phyloP scores from a whole-genome alignment of 2,113 vertebrate species.

The Neotragus pygmaeus region DNA sequence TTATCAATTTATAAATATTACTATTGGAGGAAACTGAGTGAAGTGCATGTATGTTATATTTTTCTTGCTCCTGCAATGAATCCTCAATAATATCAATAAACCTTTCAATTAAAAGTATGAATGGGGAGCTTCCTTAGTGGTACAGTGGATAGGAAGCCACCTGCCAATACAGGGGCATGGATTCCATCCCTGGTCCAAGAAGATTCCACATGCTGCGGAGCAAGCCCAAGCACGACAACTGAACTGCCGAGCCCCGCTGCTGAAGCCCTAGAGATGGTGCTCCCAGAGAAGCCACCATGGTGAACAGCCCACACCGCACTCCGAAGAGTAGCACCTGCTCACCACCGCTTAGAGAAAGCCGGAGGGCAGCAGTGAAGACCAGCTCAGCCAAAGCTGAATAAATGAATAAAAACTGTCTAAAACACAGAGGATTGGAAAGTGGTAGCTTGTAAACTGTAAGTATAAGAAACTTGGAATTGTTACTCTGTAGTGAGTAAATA shows the following conservation, averaged over 20 bases:
- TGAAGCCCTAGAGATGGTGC: neutral
- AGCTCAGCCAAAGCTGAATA: neutral
- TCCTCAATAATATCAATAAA: neutral
- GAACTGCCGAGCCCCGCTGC: neutral
- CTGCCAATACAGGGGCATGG: neutral
- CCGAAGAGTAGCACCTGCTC: neutral
- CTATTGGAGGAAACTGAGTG: neutral
- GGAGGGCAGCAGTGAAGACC: neutral
- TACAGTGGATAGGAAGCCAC: neutral
- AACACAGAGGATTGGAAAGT: neutral
- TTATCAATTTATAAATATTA: neutral
- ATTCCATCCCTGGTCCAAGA: neutral
- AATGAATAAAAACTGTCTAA: neutral
- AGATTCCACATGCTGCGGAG: neutral
- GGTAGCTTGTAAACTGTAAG: neutral
- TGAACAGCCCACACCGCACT: neutral
- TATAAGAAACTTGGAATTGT: neutral
- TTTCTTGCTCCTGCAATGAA: neutral
- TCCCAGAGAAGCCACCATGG: neutral
- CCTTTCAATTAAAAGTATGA: neutral
- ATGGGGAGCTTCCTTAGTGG: neutral
- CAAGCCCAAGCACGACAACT: neutral
- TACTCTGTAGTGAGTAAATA: neutral
- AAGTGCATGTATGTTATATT: neutral
- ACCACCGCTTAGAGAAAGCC: neutral